Evolutionary conservation across 1,140 invertebrate genomes (phyloP).

Genomic region (Ceratitis capitata): DNA sequence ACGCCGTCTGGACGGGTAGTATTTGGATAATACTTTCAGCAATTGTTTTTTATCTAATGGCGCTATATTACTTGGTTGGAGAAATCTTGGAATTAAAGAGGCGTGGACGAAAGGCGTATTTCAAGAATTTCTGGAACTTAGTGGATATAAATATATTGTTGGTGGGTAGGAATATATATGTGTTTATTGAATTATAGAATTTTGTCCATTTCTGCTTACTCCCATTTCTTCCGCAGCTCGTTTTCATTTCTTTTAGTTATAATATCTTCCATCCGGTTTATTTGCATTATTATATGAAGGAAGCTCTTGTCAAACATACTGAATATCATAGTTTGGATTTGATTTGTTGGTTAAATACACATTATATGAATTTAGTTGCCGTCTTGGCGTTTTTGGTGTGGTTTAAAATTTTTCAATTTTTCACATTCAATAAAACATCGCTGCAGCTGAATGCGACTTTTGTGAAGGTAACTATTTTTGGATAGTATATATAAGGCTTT

Average conservation of each 20-base stretch:
- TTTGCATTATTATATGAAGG: not conserved
- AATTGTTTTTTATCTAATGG: conserved; percentile 32
- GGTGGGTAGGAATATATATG: conserved; percentile 39
- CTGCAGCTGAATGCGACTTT: conserved; percentile 78
- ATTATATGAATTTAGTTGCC: conserved; percentile 61
- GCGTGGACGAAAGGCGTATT: conserved; percentile 45
- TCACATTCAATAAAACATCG: conserved; percentile 80
- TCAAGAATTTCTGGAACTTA: conserved; percentile 48
- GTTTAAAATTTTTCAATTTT: conserved; percentile 63
- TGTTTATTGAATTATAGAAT: conserved; percentile 54
- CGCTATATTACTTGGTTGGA: conserved; percentile 4
- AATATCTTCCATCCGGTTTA: not conserved
- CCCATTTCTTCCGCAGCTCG: conserved; percentile 37
- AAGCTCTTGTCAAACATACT: not conserved
- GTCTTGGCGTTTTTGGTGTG: conserved; percentile 57
- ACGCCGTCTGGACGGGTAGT: conserved; percentile 4
- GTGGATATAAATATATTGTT: conserved; percentile 51
- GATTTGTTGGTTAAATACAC: conserved; percentile 43
- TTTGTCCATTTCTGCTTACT: not conserved
- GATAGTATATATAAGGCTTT: too few species aligned
- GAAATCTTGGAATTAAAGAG: conserved; percentile 43
- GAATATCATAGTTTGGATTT: conserved; percentile 41
- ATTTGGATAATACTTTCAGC: not conserved
- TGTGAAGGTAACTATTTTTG: conserved; percentile 45
- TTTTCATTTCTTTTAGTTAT: not conserved